Percentiles rank a stretch among this genome's conserved stretches.
Conservation (phyloP, 1,140 invertebrate genomes). For the Rhynchophorus ferrugineus region DNA sequence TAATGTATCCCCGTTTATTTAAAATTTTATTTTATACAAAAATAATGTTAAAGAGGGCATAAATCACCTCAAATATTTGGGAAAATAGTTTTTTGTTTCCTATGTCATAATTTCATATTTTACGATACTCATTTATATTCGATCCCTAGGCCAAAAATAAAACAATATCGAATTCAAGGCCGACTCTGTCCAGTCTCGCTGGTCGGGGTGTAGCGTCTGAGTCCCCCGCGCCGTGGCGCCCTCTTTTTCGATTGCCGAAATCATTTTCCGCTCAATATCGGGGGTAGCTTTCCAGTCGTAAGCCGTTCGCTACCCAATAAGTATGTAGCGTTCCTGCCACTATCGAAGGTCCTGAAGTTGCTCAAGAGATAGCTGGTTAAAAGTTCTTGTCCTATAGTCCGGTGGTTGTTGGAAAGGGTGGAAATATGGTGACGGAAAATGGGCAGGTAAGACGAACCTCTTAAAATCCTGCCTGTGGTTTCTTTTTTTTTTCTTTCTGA, state of each 20-base stretch:
- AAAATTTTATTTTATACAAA: too few relatives aligned
- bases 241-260: constrained; percentile 24
- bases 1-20: too few relatives aligned
- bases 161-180: too few relatives aligned
- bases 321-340: constrained; percentile 21
- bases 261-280: constrained; percentile 36
- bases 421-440: constrained; percentile 37
- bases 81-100: too few relatives aligned
- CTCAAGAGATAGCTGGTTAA: constrained; percentile 19
- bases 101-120: too few relatives aligned
- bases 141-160: too few relatives aligned
- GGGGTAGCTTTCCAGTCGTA: constrained; percentile 32
- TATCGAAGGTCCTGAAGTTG: constrained; percentile 16
- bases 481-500: too few relatives aligned
- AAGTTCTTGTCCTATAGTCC: neutral
- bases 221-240: constrained; percentile 7
- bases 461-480: too few relatives aligned
- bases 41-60: too few relatives aligned
- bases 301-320: constrained; percentile 20
- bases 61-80: too few relatives aligned
- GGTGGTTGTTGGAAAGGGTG: neutral
- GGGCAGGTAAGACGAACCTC: constrained; percentile 34
- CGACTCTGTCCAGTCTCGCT: too few relatives aligned
- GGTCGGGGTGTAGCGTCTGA: neutral
- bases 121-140: too few relatives aligned